phyloP scores from a whole-genome alignment of 2,113 vertebrate species.

The Steatornis caripensis region DNA sequence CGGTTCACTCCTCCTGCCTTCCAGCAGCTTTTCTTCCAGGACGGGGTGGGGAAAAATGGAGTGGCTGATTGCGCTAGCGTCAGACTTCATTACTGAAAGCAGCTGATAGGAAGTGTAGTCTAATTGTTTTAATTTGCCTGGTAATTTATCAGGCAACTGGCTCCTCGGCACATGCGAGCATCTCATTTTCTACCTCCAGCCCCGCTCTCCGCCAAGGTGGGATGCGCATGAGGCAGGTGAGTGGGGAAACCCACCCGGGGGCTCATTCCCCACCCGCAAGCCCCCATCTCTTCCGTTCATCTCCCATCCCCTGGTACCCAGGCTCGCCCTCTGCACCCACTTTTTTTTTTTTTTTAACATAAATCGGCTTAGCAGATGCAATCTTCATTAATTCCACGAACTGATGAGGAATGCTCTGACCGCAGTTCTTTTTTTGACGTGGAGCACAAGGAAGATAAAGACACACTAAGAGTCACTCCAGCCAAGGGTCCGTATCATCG shows the following conservation, averaged over 20 bases:
- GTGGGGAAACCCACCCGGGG: not conserved
- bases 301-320: not conserved
- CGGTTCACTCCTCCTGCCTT: accelerated
- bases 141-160: not conserved
- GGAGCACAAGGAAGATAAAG: not conserved
- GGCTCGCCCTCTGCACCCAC: not conserved
- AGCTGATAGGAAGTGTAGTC: not conserved
- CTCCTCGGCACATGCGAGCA: accelerated
- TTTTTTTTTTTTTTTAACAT: not conserved
- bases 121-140: not conserved
- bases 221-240: not conserved
- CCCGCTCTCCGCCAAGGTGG: not conserved
- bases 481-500: not conserved
- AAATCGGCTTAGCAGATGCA: not conserved
- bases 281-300: not conserved
- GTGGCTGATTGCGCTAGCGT: not conserved
- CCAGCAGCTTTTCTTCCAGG: not conserved
- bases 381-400: not conserved
- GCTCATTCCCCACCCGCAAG: not conserved
- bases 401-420: not conserved
- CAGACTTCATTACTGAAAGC: not conserved
- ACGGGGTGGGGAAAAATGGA: not conserved
- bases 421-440: not conserved
- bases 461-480: not conserved
- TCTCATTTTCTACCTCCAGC: not conserved